phyloP scores from a whole-genome alignment of 2,888 invertebrate species.

The Diarsia rubi region DNA sequence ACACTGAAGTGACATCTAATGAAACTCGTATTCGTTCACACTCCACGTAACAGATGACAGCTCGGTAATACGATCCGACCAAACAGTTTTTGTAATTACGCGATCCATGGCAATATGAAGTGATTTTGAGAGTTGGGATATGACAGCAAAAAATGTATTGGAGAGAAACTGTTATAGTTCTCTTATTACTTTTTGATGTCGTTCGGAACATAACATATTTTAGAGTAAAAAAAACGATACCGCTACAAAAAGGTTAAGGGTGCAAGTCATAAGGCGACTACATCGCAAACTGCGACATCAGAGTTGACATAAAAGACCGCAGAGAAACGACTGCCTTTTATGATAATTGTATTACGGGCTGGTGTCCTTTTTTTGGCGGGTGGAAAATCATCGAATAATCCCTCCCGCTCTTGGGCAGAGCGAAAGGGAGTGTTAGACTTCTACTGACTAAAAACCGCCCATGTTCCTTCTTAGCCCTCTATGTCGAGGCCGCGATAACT shows the following conservation, averaged over 20 bases:
- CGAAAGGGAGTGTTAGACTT: too few relatives aligned
- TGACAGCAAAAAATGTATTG: not conserved
- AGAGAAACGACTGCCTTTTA: not conserved
- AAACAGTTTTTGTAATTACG: constrained; percentile 50
- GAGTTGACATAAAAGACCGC: not conserved
- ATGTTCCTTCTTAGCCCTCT: too few relatives aligned
- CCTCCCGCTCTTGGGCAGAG: too few relatives aligned
- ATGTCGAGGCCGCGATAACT: too few relatives aligned
- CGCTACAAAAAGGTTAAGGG: not conserved
- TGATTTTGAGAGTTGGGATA: not conserved
- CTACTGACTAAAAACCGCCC: too few relatives aligned
- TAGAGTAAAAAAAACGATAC: not conserved
- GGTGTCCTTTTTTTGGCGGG: too few relatives aligned
- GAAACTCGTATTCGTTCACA: constrained; percentile 57
- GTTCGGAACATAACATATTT: not conserved
- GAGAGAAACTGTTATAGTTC: too few relatives aligned
- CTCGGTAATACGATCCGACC: constrained; percentile 39
- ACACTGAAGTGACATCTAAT: constrained; percentile 60
- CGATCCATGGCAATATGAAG: not conserved
- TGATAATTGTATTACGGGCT: not conserved
- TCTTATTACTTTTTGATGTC: too few relatives aligned
- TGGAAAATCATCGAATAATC: too few relatives aligned
- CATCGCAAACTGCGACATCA: not conserved
- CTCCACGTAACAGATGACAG: constrained; percentile 52
- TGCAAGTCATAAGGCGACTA: not conserved